Base-by-base conservation (phyloP, 1,140 invertebrate genomes). In the Hetaerina americana region DNA sequence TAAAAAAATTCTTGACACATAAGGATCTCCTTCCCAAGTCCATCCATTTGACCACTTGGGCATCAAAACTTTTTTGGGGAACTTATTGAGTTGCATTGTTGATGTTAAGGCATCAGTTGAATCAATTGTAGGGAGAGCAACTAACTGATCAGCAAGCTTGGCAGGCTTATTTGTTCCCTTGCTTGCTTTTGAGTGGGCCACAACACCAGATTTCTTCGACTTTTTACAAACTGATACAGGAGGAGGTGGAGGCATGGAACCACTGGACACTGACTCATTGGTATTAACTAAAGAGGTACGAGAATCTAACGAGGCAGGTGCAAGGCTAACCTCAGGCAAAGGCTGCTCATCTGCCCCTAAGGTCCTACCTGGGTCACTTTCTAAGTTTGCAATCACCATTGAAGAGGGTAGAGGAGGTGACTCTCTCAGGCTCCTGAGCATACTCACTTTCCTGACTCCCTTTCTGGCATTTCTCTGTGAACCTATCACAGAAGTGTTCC, bases 31-130 rank as follows among this genome's bases (percentile, higher is more conserved):
- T 77, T 92, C 88, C 92, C 93, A 96, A 70, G 86, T 88, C 94
- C 94, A 97, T 5, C 94, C 94, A 77, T 96, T 95, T 75, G 90
- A 93, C 91, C 92, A 94, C 73, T 89, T 90, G 2, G 91, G 91
- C 74, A 85, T 83, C 26, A 83, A 80, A 74, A 57, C 15, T 12
- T 57, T 57, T n/a, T 57, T 57, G 40, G 40, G 40, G 15, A 57
- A 12, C 22, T 57, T 57, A 57, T 57, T 57, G 10, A 57, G 40
- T 10, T 5, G 40, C 15, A 12, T 57, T 12, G 22, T 57, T 57
- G 2, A 12, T 57, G 15, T n/a, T 57, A 57, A 57, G 40, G 40
- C 22, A 12, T 18, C 40, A 18, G 40, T 18, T 57, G 2, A 12
- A 57, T 57, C 40, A 2, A 57, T n/a, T 57, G 10, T n/a, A 57